These are phyloP conservation scores for Petaurus breviceps DNA, from an alignment of 2,113 vertebrate genomes.

Conservation along the genomic window DNA sequence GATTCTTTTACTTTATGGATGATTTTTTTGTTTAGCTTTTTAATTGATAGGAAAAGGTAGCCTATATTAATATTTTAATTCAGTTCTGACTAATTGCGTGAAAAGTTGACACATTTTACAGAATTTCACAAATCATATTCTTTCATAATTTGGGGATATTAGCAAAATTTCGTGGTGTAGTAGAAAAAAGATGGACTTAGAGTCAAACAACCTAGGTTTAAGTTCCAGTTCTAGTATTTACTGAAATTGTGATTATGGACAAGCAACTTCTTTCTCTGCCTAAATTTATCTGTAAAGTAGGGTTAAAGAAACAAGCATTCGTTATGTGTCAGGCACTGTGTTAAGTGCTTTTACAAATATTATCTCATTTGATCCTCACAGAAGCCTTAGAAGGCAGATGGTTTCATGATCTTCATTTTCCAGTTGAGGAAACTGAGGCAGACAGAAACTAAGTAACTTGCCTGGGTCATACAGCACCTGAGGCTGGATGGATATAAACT, in stretches of 20 bases:
- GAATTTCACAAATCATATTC: background rate
- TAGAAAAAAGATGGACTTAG: background rate
- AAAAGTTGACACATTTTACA: background rate
- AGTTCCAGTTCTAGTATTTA: background rate
- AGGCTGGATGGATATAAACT: background rate
- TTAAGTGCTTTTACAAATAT: background rate
- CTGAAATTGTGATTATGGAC: background rate
- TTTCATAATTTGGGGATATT: slow-evolving; percentile 23
- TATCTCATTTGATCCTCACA: background rate
- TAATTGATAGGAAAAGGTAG: background rate
- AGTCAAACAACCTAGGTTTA: background rate
- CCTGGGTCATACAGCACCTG: background rate
- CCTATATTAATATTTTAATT: slow-evolving; percentile 18
- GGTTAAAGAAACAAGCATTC: background rate
- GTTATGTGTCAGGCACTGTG: background rate
- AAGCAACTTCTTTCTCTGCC: background rate
- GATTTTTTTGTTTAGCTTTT: background rate
- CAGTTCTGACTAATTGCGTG: background rate
- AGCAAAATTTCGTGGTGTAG: background rate
- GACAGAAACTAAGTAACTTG: background rate
- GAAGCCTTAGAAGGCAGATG: background rate
- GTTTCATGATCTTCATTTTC: background rate
- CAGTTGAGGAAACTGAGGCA: background rate
- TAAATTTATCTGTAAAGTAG: background rate
- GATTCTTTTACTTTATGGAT: background rate